A percentile compares a stretch with the other conserved stretches of the same genome.
phyloP scores from a whole-genome alignment of 2,113 vertebrate species.

The Ptilonorhynchus violaceus region DNA sequence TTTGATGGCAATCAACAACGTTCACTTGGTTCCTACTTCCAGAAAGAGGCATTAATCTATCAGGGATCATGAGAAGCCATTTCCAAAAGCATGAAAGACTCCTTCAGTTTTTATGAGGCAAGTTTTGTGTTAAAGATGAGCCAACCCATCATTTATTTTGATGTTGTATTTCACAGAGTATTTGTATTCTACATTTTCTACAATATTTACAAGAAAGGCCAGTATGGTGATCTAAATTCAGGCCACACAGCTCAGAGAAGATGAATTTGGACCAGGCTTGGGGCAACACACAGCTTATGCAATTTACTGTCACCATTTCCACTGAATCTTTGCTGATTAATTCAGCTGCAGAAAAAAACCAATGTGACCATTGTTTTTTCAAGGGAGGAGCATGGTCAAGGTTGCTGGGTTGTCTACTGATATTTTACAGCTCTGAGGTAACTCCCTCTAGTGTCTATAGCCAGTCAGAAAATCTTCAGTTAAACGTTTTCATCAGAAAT shows the following conservation, averaged over 20 bases:
- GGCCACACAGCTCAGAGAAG: neutral
- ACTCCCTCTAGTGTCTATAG: neutral
- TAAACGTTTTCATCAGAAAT: neutral
- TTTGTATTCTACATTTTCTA: neutral
- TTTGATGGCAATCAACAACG: neutral
- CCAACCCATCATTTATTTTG: neutral
- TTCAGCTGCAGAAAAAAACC: neutral
- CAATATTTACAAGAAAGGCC: neutral
- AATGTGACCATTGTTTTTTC: neutral
- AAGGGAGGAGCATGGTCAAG: neutral
- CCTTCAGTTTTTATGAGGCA: neutral
- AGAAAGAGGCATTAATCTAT: neutral
- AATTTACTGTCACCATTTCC: neutral
- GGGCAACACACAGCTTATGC: neutral
- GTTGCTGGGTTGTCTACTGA: neutral
- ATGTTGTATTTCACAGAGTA: neutral
- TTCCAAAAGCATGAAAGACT: neutral
- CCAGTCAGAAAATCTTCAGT: neutral
- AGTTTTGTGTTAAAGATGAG: neutral
- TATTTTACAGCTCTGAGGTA: neutral
- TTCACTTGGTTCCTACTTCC: neutral
- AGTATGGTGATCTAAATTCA: neutral
- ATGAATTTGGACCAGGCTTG: neutral
- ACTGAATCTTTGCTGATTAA: neutral
- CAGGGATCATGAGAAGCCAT: neutral